A percentile compares a stretch with the other conserved stretches of the same genome.
These are phyloP conservation scores for Platalea minor DNA, from an alignment of 2,797 vertebrate genomes.

Conservation along the genomic window DNA sequence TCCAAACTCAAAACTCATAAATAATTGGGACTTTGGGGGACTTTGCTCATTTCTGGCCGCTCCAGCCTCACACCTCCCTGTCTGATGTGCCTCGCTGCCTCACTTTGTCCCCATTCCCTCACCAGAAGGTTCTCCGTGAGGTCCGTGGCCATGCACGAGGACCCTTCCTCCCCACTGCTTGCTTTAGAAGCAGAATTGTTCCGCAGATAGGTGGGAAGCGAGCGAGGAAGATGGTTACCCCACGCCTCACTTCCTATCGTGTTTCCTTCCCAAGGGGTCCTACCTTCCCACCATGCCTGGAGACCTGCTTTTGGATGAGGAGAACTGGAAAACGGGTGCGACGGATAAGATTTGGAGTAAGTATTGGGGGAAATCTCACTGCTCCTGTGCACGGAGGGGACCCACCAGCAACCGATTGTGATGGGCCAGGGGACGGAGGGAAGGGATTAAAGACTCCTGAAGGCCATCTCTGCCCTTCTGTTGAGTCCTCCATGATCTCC, in stretches of 20 bases:
- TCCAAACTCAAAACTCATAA: background rate
- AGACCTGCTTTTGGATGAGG: background rate
- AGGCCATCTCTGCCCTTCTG: background rate
- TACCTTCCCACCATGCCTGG: background rate
- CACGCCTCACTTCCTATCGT: fast-evolving
- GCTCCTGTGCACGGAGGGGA: background rate
- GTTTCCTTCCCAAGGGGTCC: background rate
- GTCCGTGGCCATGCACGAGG: background rate
- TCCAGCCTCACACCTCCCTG: background rate
- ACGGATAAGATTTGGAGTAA: background rate
- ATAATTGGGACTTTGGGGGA: background rate
- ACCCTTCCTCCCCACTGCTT: background rate
- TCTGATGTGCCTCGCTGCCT: background rate
- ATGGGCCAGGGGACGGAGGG: background rate
- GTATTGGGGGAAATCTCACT: background rate
- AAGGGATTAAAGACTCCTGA: background rate
- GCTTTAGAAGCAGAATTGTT: background rate
- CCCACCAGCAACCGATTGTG: background rate
- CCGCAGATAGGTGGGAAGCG: background rate
- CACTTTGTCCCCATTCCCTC: background rate
- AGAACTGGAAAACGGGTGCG: background rate
- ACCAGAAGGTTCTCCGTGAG: background rate
- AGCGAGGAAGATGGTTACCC: background rate
- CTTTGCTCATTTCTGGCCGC: background rate
- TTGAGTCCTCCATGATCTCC: background rate